These are phyloP conservation scores for Capreolus pygargus DNA, from an alignment of 2,113 vertebrate genomes.

Conservation along the genomic window DNA sequence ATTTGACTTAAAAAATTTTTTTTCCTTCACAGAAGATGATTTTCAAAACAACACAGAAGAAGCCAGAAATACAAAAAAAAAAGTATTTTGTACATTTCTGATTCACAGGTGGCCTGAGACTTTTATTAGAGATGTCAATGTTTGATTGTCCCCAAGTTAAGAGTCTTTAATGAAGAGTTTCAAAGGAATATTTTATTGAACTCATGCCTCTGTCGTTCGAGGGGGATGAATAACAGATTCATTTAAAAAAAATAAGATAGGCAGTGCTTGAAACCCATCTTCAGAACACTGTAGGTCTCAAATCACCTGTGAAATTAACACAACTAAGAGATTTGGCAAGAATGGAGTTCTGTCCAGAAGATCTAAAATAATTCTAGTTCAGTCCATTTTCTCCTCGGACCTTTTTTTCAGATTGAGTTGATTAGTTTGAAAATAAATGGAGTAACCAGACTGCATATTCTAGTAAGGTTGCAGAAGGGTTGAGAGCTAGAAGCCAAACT, in stretches of 20 bases:
- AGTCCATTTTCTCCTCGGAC: background rate
- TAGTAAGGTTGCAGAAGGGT: background rate
- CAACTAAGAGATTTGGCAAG: background rate
- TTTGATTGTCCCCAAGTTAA: background rate
- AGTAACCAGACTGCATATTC: background rate
- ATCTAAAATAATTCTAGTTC: background rate
- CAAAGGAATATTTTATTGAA: background rate
- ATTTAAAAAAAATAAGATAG: background rate
- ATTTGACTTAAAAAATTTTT: background rate
- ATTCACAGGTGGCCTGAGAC: background rate
- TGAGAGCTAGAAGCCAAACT: background rate
- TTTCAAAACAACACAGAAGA: background rate
- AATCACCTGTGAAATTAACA: background rate
- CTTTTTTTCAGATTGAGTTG: background rate
- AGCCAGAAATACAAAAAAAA: background rate
- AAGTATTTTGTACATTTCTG: background rate
- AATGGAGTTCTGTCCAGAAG: background rate
- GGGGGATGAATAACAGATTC: background rate
- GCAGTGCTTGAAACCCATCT: background rate
- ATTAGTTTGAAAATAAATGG: background rate
- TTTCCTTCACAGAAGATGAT: background rate
- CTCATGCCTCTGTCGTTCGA: background rate
- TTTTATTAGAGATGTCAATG: background rate
- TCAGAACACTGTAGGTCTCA: background rate
- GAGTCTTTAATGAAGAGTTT: background rate